phyloP scores from a whole-genome alignment of 2,888 invertebrate species.

The Drosophila borborema region DNA sequence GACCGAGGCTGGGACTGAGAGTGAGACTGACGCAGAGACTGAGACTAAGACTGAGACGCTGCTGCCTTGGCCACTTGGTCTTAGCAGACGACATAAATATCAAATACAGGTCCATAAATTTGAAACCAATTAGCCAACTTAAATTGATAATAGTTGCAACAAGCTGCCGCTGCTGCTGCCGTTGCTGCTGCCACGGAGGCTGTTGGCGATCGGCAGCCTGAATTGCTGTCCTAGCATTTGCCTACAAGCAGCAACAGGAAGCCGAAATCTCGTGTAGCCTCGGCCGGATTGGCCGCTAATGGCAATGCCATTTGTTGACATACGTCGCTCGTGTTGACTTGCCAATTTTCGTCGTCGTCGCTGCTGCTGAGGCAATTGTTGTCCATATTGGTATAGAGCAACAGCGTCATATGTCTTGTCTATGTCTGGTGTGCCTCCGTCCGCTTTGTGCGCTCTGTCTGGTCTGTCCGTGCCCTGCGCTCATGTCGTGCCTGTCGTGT shows the following conservation, averaged over 20 bases:
- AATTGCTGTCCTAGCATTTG: slow-evolving; percentile 65
- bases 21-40: background rate
- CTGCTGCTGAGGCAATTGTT: slow-evolving; percentile 62
- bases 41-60: background rate
- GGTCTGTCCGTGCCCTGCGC: slow-evolving; percentile 54
- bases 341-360: slow-evolving; percentile 68
- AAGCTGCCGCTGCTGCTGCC: slow-evolving; percentile 46
- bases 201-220: slow-evolving; percentile 44
- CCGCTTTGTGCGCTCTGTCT: background rate
- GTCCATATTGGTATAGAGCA: slow-evolving; percentile 75
- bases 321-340: slow-evolving; percentile 81
- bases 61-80: slow-evolving; percentile 27
- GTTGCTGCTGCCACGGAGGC: slow-evolving; percentile 27
- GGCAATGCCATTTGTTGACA: slow-evolving; percentile 80
- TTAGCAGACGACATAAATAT: slow-evolving; percentile 83
- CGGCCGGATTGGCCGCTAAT: slow-evolving; percentile 68
- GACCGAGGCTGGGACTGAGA: background rate
- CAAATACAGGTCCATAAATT: slow-evolving; percentile 85
- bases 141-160: slow-evolving; percentile 83
- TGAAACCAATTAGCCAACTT: slow-evolving; percentile 84
- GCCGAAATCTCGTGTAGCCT: slow-evolving; percentile 44
- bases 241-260: slow-evolving; percentile 64
- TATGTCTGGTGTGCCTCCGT: slow-evolving; percentile 9
- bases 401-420: slow-evolving; percentile 73
- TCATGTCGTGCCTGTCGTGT: slow-evolving; percentile 80